Percentiles rank a stretch among this genome's conserved stretches.
Conservation (phyloP, 2,113 vertebrate genomes). For the Hippotragus niger region DNA sequence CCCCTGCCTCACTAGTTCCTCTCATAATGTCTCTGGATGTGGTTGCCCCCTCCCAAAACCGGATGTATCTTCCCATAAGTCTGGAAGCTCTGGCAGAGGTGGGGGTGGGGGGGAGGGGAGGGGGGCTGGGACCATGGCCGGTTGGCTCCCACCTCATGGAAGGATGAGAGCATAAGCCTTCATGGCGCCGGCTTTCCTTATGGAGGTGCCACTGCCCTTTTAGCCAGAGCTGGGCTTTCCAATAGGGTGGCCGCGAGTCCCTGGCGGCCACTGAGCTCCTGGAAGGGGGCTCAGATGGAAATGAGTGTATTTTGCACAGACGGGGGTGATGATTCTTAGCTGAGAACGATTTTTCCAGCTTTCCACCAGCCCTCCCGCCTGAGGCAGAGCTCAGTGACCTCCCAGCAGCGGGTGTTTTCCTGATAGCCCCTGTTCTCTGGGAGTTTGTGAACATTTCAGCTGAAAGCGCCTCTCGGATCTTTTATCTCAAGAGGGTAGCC, state of each 20-base stretch:
- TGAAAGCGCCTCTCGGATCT: background rate
- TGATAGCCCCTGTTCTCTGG: background rate
- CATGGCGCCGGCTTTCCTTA: background rate
- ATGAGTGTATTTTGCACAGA: background rate
- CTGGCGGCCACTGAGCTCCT: background rate
- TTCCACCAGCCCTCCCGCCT: background rate
- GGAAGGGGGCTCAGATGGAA: background rate
- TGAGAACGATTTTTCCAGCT: background rate
- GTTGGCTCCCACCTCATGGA: background rate
- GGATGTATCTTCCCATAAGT: accelerated
- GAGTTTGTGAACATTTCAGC: background rate
- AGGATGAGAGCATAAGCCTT: background rate
- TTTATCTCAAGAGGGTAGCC: background rate
- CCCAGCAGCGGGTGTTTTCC: background rate
- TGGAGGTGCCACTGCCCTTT: background rate
- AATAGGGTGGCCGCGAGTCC: background rate
- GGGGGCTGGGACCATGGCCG: background rate
- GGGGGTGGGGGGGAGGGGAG: background rate
- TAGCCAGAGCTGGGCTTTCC: background rate
- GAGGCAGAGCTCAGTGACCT: background rate
- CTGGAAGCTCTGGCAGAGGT: background rate
- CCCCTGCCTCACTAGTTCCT: background rate
- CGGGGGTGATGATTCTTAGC: background rate
- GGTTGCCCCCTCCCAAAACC: background rate
- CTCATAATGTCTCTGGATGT: accelerated